Conservation (phyloP, 92 coral and sea anemone species). For the Zoanthus sansibaricus region DNA sequence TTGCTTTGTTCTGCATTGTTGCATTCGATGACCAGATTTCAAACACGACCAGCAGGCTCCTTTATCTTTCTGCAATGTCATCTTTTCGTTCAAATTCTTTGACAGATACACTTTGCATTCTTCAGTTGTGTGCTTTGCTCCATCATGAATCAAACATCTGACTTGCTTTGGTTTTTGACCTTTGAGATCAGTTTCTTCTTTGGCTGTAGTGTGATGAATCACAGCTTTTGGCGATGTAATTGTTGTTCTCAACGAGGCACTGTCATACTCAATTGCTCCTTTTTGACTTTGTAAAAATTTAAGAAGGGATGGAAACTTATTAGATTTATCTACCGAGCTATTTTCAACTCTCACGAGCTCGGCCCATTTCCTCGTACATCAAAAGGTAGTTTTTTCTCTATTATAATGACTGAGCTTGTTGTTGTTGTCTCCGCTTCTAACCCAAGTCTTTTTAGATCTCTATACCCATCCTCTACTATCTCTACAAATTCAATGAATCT, state of each 20-base stretch:
- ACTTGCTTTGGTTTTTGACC: not conserved
- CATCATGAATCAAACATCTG: no score
- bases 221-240: not conserved
- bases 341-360: slow-evolving; percentile 40
- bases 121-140: no score
- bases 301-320: slow-evolving; percentile 64
- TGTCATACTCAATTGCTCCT: not conserved
- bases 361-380: slow-evolving; percentile 63
- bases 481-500: slow-evolving; percentile 55
- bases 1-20: no score
- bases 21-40: no score
- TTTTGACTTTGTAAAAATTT: slow-evolving; percentile 49
- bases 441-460: slow-evolving; percentile 67
- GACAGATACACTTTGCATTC: no score
- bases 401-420: slow-evolving; percentile 74
- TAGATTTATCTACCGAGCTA: slow-evolving; percentile 53
- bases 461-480: slow-evolving; percentile 61
- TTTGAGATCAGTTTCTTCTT: not conserved
- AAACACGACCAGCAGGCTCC: no score
- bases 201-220: not conserved
- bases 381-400: slow-evolving; percentile 56
- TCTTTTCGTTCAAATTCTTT: no score
- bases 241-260: not conserved
- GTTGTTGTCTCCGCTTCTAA: slow-evolving; percentile 72
- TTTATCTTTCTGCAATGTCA: no score